Percentiles rank a stretch among this genome's conserved stretches.
phyloP scores from a whole-genome alignment of 2,797 vertebrate species.

The Anguilla obscura region DNA sequence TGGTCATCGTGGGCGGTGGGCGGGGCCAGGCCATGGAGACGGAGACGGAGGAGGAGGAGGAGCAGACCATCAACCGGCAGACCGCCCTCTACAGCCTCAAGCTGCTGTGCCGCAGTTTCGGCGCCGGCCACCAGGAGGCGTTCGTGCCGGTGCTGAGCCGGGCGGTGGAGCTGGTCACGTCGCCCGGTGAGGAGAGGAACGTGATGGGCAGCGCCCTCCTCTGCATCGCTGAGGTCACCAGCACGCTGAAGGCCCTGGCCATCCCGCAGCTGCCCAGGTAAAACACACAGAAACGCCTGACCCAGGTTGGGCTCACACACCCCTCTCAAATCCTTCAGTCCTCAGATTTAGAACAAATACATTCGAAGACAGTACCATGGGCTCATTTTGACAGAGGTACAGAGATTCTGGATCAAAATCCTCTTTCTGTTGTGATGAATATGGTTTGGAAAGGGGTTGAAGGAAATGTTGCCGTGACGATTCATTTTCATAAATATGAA shows the following conservation, averaged over 20 bases:
- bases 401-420: not conserved
- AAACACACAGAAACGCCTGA: not conserved
- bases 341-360: not conserved
- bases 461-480: not conserved
- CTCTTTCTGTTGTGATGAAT: not conserved
- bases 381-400: not conserved
- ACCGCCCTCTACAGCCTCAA: conserved; percentile 93
- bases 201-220: conserved; percentile 87
- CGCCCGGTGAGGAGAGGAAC: conserved; percentile 82
- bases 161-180: conserved; percentile 70
- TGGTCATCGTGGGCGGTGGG: conserved; percentile 71
- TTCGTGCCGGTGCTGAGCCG: conserved; percentile 81
- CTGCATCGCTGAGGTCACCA: conserved; percentile 85
- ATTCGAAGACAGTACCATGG: too few species aligned
- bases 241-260: conserved; percentile 77
- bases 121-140: conserved; percentile 65
- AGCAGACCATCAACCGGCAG: conserved; percentile 90
- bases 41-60: conserved; percentile 63
- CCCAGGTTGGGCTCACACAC: not conserved
- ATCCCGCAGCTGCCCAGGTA: conserved; percentile 91
- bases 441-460: not conserved
- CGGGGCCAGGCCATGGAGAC: conserved; percentile 44
- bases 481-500: not conserved
- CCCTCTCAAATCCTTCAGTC: not conserved
- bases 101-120: conserved; percentile 88